Percentiles rank a stretch among this genome's conserved stretches.
Conservation (phyloP, 2,797 vertebrate genomes). For the Stomatorhinus walkeri region DNA sequence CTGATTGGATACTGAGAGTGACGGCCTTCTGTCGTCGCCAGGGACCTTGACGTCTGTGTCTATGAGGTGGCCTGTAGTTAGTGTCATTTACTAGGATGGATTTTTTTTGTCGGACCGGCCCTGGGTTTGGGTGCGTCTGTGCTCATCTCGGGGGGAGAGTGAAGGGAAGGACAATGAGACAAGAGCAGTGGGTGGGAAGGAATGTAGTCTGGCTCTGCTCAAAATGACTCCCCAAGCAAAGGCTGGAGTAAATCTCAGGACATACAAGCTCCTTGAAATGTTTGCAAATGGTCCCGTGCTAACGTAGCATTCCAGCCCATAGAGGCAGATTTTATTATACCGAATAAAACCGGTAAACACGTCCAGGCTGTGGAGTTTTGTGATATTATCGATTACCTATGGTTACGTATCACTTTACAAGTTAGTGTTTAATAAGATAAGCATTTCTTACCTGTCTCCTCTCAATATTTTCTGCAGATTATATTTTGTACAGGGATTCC, state of each 20-base stretch:
- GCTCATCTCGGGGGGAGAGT: slow-evolving; percentile 37
- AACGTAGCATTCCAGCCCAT: background rate
- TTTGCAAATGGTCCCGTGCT: background rate
- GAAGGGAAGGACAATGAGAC: slow-evolving; percentile 35
- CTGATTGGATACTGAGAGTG: background rate
- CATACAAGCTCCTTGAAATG: background rate
- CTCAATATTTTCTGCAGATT: background rate
- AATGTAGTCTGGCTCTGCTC: slow-evolving; percentile 26
- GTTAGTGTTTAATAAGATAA: background rate
- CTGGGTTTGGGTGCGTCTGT: background rate
- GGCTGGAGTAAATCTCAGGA: slow-evolving; percentile 1
- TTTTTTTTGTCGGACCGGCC: background rate
- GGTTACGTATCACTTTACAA: background rate
- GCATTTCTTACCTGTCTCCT: background rate
- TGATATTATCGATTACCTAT: background rate
- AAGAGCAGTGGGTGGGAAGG: slow-evolving; percentile 32
- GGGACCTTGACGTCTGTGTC: background rate
- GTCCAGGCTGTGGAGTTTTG: background rate
- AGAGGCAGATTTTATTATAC: background rate
- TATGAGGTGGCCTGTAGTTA: background rate
- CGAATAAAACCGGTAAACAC: background rate
- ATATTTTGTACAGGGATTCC: background rate
- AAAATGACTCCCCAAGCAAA: slow-evolving; percentile 1
- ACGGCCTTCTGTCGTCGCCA: background rate
- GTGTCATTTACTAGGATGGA: background rate